Conservation (phyloP, 37 sponge, comb jelly and placozoan species). For the Ianthella basta region DNA sequence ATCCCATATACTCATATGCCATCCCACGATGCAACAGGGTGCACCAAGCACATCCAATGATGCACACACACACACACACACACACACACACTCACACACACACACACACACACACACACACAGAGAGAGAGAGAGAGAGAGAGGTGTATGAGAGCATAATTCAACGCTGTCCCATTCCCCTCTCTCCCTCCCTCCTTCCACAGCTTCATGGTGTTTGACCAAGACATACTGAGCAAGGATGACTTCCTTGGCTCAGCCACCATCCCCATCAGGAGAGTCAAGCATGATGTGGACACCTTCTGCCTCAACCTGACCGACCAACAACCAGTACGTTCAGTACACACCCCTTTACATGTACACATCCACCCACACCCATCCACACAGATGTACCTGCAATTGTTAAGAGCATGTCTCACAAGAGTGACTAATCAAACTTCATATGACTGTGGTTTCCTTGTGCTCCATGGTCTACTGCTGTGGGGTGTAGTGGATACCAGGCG, state of each 20-base stretch:
- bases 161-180: not conserved
- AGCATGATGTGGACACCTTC: conserved; percentile 18
- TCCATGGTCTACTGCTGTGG: no score
- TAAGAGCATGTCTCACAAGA: no score
- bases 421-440: no score
- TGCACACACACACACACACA: not conserved
- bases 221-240: conserved; percentile 6
- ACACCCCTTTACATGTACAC: not conserved
- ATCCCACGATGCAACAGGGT: no score
- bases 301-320: conserved; percentile 13
- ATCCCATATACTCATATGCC: no score
- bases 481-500: no score
- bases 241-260: conserved; percentile 28
- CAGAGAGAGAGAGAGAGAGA: not conserved
- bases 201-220: conserved; percentile 19
- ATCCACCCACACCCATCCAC: not conserved
- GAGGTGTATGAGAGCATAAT: not conserved
- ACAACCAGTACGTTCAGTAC: not conserved
- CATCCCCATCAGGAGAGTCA: conserved; percentile 38
- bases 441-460: no score
- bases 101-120: not conserved
- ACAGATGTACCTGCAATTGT: not conserved
- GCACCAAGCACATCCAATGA: no score
- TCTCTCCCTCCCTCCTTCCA: not conserved
- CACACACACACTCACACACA: not conserved